Base-by-base conservation (phyloP, 2,888 invertebrate genomes). In the Tanytarsus gracilentus region DNA sequence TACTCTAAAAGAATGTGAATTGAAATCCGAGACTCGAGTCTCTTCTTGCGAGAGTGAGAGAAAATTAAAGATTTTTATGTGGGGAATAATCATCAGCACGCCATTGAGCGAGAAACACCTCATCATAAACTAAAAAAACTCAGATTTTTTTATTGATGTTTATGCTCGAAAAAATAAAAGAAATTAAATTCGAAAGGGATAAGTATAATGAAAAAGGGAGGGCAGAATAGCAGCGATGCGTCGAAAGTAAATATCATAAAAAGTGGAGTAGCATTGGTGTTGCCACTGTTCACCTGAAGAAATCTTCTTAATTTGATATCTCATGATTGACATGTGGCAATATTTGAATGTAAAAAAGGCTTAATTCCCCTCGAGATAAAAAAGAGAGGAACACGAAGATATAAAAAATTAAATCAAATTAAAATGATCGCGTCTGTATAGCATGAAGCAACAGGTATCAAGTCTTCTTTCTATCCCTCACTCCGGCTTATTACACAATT, bases 341-440 rank as follows among this genome's bases (percentile, higher is more conserved):
- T 53, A 18, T 44, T 23, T 8, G 11, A 44, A 14, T 21, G 16
- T 39, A 29, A 30, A 23, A 33, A 53, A 21, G 36, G 14, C 44
- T 18, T 23, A 18, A 44, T 23, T 44, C 44, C 8, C 5, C 18
- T 44, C 21, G 23, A 44, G 8, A 9, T 9, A 4, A 48, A 48
- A 25, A 49, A 40, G 2, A 5, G 26, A 29, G 8, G 3, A 9
- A 23, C n/a, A 30, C 16, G 52, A 52, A 52, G 9, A 16, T 6
- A 49, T n/a, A 33, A 36, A 53, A 53, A 53, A 53, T 53, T 53
- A 36, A 53, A 53, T 53, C 53, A 33, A 53, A 53, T 53, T 53
- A 53, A 53, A 53, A 33, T 53, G 53, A 53, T 53, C 53, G 53
- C 53, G 53, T 16, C 8, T n/a, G 36, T 33, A 52, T n/a, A 30